Base-by-base conservation (phyloP, 2,113 vertebrate genomes). In the Chloropsis cyanopogon region DNA sequence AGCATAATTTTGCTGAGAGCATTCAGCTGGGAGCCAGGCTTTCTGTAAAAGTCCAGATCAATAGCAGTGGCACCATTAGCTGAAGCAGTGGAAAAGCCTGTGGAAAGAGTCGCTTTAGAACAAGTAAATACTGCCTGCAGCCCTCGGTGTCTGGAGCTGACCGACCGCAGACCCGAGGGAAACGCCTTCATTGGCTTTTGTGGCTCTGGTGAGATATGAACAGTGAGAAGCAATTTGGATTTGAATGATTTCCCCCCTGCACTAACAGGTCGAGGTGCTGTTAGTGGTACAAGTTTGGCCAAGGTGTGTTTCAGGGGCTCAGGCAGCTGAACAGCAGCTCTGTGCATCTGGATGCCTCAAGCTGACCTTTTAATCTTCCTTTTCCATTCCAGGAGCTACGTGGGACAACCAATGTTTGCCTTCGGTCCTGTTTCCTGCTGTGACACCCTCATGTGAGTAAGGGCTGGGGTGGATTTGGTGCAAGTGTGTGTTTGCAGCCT, bases 351-450 rank as follows among this genome's bases (percentile, higher is more conserved):
- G 31, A 10, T 31, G 61, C 85, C 86, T 68, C 65, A 60, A 82
- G 88, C 19, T 92, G 88, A 93, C 46, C 76, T 86, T 60, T 23
- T 44, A 7, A 86, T 84, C 35, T 82, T 53, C n/a, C 35, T 70
- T 42, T 88, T 69, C 26, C 37, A 4, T 95, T 97, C 56, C 92
- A 95, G 95, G 88, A 94, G 60, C 94, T 81, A 2, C 39, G 7
- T 2, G 29, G 69, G 76, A 88, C 76, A 84, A 5, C 82, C 86
- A 68, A 96, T 93, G 92, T 39, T 88, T 78, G 61, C 72, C 44
- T 65, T 2, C 46, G 23, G 39, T 71, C 57, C 56, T 33, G 5
- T 25, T 56, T 11, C 2, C 79, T 70, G 49, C 82, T 1, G 29
- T 71, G 68, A 37, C 33, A 3, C 39, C 65, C 52, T 82, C 59